Evolutionary conservation across 2,888 invertebrate genomes (phyloP), one percentile per base, ranked within the genome.

Genomic region (Stramonita haemastoma): DNA sequence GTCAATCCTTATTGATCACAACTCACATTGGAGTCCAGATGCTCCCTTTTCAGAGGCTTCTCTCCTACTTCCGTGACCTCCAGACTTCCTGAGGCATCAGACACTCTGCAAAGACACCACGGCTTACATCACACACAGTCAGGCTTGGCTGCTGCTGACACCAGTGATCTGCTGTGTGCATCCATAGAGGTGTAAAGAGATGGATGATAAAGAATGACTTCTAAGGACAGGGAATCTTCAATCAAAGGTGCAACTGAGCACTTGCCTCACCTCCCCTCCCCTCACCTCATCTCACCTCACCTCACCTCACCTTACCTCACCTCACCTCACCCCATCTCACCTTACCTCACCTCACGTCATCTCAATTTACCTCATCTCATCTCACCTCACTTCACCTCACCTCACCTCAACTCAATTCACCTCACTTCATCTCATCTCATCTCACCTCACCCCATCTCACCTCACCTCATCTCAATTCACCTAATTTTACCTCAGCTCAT

Each of bases 1-100:
- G 26, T 66, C 17, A 22, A 6, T 66, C 66, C 66, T 66, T 13
- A 2, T 6, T 13, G 66, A 66, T n/a, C n/a, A n/a, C n/a, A 32
- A 95, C 96, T 95, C 95, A 97, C 97, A 95, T 97, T 97, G 17
- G 97, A 97, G 91, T 97, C 97, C 4, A 98, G 96, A 94, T 97
- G 97, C 29, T 97, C 97, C 94, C 98, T 97, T 73, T 97, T 97
- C 93, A 97, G 96, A 0, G 98, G 98, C 92, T 97, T 98, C 89
- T 97, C 96, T 5, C 97, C 96, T 15, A 98, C 96, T 87, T 94
- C 93, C 2, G 89, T 90, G 26, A 93, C 90, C 36, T 92, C 91
- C 85, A 93, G 87, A 66, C 89, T 87, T 17, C 93, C 93, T 46
- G 91, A 91, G 0, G 90, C 92, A 89, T 93, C 93, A 5, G 93